Percentiles rank a stretch among this genome's conserved stretches.
phyloP scores from a whole-genome alignment of 1,140 invertebrate species.

The Centruroides sculpturatus region DNA sequence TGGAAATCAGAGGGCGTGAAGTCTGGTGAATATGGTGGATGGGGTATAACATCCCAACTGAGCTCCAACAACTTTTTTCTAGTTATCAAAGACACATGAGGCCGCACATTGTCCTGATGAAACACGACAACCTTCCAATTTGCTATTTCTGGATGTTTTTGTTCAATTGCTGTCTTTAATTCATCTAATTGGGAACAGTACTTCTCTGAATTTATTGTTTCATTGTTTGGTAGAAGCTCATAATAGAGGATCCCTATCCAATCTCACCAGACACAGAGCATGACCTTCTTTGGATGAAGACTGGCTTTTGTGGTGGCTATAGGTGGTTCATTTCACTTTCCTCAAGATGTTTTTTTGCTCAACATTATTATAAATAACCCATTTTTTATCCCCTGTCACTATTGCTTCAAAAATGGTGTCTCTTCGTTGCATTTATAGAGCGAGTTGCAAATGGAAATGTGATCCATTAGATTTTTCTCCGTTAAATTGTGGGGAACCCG shows the following conservation, averaged over 20 bases:
- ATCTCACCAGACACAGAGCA: constrained; percentile 1
- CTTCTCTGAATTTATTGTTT: constrained; percentile 7
- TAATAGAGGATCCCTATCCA: constrained; percentile 2
- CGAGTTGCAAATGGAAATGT: not conserved
- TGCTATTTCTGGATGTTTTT: not conserved
- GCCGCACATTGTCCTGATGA: constrained; percentile 19
- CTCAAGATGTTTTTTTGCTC: not conserved
- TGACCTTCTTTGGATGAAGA: not conserved
- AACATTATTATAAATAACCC: not conserved
- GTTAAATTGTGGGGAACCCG: not conserved
- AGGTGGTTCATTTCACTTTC: not conserved
- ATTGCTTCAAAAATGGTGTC: not conserved
- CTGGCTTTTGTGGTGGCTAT: not conserved
- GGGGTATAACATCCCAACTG: constrained; percentile 28
- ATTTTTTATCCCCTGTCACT: not conserved
- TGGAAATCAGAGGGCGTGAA: constrained; percentile 29
- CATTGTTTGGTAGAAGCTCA: constrained; percentile 5
- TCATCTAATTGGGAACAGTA: constrained; percentile 3
- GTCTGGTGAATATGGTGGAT: constrained; percentile 33
- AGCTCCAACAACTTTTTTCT: constrained; percentile 25
- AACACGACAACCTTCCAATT: not conserved
- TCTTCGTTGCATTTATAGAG: not conserved
- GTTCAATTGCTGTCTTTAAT: not conserved
- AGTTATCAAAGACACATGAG: constrained; percentile 10
- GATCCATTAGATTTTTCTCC: not conserved